Base-by-base conservation (phyloP, 2,113 vertebrate genomes). In the Hymenochirus boettgeri region DNA sequence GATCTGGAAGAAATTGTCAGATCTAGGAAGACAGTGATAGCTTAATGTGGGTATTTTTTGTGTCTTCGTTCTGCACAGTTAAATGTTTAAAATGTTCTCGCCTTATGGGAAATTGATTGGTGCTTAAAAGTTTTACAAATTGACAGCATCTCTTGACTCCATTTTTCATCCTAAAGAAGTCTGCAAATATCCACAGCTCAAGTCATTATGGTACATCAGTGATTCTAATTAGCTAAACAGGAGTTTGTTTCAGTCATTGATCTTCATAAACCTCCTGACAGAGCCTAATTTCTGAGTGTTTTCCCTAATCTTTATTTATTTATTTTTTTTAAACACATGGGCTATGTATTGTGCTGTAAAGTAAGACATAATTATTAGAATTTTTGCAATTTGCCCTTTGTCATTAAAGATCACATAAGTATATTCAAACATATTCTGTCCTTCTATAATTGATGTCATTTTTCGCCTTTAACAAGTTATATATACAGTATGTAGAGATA, bases 111-210 rank as follows among this genome's bases (percentile, higher is more conserved):
- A 83, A 81, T 75, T 78, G 81, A 82, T 80, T 81, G 79, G 71
- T 80, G 79, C 74, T 85, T 85, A 80, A 79, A 85, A 83, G 75
- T 83, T 81, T 69, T 81, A 75, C 72, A 83, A 72, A 79, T 82
- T 88, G 86, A 87, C 83, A 89, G 75, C 77, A 56, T 87, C 70
- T 85, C 80, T 83, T 88, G 79, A 85, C 80, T 86, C 80, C 85
- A 89, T 90, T 89, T 89, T 87, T 90, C 87, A 89, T 88, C 76
- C 83, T 88, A 86, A 88, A 88, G 85, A 89, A 86, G 81, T 88
- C 82, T 86, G 83, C 77, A 85, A 21, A 88, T 87, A 88, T 82
- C 84, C 83, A 86, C 85, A 81, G 83, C 80, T 83, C 81, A 74
- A 80, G 85, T 89, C 85, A 85, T 89, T 87, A 90, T 88, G 86